Evolutionary conservation across 2,113 vertebrate genomes (phyloP).

Genomic region (Archocentrus centrarchus): DNA sequence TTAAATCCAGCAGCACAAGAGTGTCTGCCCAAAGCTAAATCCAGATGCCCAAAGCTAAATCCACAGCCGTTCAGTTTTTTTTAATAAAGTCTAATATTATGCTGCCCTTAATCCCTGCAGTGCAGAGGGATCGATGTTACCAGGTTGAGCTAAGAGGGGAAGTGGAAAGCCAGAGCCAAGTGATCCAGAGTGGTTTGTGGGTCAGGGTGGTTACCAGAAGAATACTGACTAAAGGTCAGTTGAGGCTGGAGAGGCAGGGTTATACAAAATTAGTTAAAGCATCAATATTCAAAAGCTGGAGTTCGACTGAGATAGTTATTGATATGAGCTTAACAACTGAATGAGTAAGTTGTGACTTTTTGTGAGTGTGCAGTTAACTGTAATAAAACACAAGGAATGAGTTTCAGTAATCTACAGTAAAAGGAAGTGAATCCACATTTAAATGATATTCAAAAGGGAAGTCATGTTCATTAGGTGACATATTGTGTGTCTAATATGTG

Average conservation of each 20-base stretch:
- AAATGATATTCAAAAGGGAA: constrained; percentile 2
- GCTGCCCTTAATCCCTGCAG: neutral
- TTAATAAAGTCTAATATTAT: neutral
- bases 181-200: neutral
- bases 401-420: neutral
- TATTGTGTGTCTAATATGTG: too few relatives aligned
- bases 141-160: neutral
- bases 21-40: neutral
- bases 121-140: neutral
- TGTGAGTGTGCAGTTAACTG: neutral
- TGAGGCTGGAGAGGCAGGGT: neutral
- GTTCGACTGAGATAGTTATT: neutral
- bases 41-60: neutral
- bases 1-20: neutral
- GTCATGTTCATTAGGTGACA: neutral
- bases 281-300: neutral
- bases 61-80: neutral
- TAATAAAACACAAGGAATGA: neutral
- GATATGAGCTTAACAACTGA: neutral
- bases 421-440: neutral
- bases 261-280: neutral
- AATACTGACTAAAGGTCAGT: neutral
- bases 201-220: neutral
- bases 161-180: neutral
- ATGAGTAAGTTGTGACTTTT: neutral